A percentile compares a stretch with the other conserved stretches of the same genome.
Evolutionary conservation across 2,797 vertebrate species (phyloP).

Genomic region (Aplochiton taeniatus): DNA sequence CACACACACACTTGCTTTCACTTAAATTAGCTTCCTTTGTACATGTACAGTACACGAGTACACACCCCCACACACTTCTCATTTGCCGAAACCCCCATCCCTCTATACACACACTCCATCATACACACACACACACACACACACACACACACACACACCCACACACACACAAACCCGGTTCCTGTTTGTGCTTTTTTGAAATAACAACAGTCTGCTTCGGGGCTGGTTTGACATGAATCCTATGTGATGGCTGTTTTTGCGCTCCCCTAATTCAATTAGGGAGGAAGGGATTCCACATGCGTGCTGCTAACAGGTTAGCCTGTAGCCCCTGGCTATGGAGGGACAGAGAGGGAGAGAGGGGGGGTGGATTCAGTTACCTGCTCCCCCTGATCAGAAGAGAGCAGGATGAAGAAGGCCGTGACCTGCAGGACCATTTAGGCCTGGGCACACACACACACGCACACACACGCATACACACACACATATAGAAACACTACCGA

Average conservation of each 20-base stretch:
- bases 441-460: slow-evolving; percentile 26
- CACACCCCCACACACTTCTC: neutral
- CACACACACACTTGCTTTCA: neutral
- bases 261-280: slow-evolving; percentile 78
- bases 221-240: slow-evolving; percentile 75
- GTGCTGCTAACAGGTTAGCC: slow-evolving; percentile 61
- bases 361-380: slow-evolving; percentile 67
- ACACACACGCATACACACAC: slow-evolving; percentile 13
- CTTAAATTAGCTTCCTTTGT: too few species aligned
- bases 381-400: slow-evolving; percentile 41
- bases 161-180: neutral
- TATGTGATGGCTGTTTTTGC: slow-evolving; percentile 74
- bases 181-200: slow-evolving; percentile 39
- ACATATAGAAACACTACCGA: too few species aligned
- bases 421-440: slow-evolving; percentile 55
- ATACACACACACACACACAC: neutral
- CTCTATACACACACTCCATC: neutral
- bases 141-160: neutral
- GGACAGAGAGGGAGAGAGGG: slow-evolving; percentile 52
- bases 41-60: neutral
- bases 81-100: too few species aligned
- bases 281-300: slow-evolving; percentile 49
- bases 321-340: slow-evolving; percentile 61
- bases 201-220: slow-evolving; percentile 63
- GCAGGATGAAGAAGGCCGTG: slow-evolving; percentile 60